These are phyloP conservation scores for Nycticryphes semicollaris DNA, from an alignment of 2,113 vertebrate species.

Conservation along the genomic window DNA sequence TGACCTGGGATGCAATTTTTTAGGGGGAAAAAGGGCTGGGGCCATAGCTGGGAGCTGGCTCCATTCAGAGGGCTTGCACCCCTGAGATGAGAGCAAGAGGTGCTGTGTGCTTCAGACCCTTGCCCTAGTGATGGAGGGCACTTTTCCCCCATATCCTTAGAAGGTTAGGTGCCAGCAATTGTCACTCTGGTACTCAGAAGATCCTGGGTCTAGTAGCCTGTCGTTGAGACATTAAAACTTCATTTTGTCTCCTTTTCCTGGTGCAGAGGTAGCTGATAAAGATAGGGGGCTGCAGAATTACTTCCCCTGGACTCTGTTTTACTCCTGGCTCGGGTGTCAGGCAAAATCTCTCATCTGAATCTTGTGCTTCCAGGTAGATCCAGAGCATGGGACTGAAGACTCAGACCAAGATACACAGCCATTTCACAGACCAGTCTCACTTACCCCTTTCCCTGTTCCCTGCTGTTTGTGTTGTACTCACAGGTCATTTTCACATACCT, in stretches of 20 bases:
- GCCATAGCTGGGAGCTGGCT: neutral
- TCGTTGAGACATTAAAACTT: neutral
- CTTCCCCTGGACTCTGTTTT: neutral
- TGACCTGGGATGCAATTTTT: neutral
- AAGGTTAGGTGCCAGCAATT: neutral
- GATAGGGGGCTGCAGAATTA: neutral
- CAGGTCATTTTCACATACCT: neutral
- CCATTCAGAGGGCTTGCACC: neutral
- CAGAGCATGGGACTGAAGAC: neutral
- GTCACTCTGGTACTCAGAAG: neutral
- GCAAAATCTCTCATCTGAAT: neutral
- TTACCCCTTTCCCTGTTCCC: neutral
- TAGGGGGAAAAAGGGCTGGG: neutral
- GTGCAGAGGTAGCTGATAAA: neutral
- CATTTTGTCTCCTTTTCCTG: neutral
- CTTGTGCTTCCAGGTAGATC: neutral
- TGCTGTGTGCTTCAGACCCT: neutral
- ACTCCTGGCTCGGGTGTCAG: neutral
- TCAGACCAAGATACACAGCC: rapidly evolving
- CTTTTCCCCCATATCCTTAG: neutral
- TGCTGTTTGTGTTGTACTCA: neutral
- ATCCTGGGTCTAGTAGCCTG: neutral
- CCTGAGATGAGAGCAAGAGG: neutral
- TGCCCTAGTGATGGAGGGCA: neutral
- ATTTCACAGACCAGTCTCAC: neutral